These are phyloP conservation scores for Anguilla rostrata DNA, from an alignment of 2,113 vertebrate genomes.

Conservation along the genomic window DNA sequence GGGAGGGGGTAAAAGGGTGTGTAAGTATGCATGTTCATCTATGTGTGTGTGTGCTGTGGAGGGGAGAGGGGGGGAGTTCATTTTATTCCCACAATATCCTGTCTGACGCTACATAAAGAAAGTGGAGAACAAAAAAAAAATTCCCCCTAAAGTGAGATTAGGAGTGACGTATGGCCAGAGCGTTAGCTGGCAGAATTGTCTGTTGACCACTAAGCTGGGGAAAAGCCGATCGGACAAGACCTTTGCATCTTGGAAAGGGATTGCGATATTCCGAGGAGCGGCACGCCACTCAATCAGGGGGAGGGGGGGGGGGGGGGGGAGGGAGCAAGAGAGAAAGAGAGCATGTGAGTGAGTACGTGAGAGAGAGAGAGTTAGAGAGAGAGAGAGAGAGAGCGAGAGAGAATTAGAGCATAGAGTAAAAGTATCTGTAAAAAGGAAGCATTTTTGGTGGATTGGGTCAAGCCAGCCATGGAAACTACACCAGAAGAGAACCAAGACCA, in stretches of 20 bases:
- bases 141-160: conserved; percentile 51
- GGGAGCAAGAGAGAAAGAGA: conserved; percentile 45
- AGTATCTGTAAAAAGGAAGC: conserved; percentile 69
- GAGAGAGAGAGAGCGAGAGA: conserved; percentile 41
- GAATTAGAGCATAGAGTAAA: conserved; percentile 66
- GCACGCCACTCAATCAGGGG: conserved; percentile 69
- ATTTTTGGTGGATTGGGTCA: conserved; percentile 95
- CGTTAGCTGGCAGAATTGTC: conserved; percentile 67
- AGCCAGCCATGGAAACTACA: conserved; percentile 94
- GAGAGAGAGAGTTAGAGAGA: conserved; percentile 35
- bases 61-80: conserved; percentile 24
- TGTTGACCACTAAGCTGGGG: conserved; percentile 73
- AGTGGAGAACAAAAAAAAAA: not conserved
- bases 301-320: conserved; percentile 37
- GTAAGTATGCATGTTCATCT: not conserved
- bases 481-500: conserved; percentile 91
- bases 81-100: conserved; percentile 38
- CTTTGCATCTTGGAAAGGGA: conserved; percentile 74
- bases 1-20: not conserved
- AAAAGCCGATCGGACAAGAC: conserved; percentile 76
- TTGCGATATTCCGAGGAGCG: conserved; percentile 69
- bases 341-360: conserved; percentile 24
- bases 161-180: conserved; percentile 63
- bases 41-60: not conserved
- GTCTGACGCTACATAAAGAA: conserved; percentile 23